These are phyloP conservation scores for Steinernema khuongi DNA, from an alignment of 1,140 invertebrate species.

Conservation along the genomic window DNA sequence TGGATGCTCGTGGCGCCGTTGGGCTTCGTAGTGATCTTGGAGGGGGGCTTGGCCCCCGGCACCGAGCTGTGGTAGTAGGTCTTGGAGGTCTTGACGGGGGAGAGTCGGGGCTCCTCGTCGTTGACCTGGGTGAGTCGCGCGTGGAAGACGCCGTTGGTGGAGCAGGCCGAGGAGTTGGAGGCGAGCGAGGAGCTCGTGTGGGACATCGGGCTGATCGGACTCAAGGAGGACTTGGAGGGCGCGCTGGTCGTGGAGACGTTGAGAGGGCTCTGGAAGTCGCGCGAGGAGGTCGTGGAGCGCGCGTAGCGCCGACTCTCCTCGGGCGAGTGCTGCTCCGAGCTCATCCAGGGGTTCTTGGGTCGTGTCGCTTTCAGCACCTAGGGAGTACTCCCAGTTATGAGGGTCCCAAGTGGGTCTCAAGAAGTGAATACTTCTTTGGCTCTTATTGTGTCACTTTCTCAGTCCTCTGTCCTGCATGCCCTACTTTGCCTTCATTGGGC, in stretches of 20 bases:
- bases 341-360: neutral
- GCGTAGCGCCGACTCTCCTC: conserved; percentile 2
- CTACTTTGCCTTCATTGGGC: no score
- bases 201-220: neutral
- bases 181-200: neutral
- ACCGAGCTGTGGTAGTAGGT: conserved; percentile 1
- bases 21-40: neutral
- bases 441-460: neutral
- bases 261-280: neutral
- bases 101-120: neutral
- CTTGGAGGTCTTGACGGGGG: neutral
- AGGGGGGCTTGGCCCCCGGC: neutral
- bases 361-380: neutral
- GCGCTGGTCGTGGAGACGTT: neutral
- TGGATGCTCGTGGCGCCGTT: conserved; percentile 8
- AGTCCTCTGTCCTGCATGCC: no score
- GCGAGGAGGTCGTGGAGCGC: neutral
- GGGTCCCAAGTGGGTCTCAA: no score
- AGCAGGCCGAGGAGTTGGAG: neutral
- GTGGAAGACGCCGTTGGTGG: conserved; percentile 7
- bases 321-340: neutral
- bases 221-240: neutral
- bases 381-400: neutral
- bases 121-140: conserved; percentile 2
- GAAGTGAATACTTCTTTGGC: neutral